Evolutionary conservation across 35 echinoderm and acorn worm species (phyloP), one percentile per base, ranked within the genome.

Genomic region (Ophiothrix spiculata): DNA sequence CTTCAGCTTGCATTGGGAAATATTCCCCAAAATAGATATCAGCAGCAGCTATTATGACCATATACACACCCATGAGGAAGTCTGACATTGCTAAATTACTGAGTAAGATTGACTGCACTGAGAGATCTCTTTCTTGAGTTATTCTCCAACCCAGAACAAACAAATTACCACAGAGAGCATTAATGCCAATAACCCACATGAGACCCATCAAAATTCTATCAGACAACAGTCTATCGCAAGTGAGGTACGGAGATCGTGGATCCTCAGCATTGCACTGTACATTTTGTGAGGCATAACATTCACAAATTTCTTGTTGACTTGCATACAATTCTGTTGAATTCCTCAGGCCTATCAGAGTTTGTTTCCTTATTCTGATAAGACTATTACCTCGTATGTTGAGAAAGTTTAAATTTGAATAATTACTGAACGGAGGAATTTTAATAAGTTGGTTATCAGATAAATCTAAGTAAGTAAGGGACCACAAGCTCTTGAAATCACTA

Each of bases 51-150:
- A 90, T 84, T 19, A 84, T 77, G 4, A 90, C 42, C 88, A 90
- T 90, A 36, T 90, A 90, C 12, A 84, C 41, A 1, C 79, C 80
- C 88, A 90, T 90, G 0, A 90, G 73, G 11, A 90, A 83, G 69
- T 90, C 88, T 16, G 88, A n/a, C 16, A 90, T 75, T 34, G 88
- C 88, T 0, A 90, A 73, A 39, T 90, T 90, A 11, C 37, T 77
- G 14, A 90, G 83, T 23, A 90, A 78, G 0, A 84, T 28, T 13
- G 35, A 31, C 25, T 90, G 80, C 21, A 82, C 79, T 10, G 13
- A 56, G 3, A 29, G 11, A 3, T 77, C 16, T 16, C 42, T 31
- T 21, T 37, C 60, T 15, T 34, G 0, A 49, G 45, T 69, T 12
- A 25, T 69, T 69, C 81, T 40, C 40, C 28, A 34, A 36, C 56